Evolutionary conservation across 2,888 invertebrate genomes (phyloP).

Genomic region (Schizotus pectinicornis): DNA sequence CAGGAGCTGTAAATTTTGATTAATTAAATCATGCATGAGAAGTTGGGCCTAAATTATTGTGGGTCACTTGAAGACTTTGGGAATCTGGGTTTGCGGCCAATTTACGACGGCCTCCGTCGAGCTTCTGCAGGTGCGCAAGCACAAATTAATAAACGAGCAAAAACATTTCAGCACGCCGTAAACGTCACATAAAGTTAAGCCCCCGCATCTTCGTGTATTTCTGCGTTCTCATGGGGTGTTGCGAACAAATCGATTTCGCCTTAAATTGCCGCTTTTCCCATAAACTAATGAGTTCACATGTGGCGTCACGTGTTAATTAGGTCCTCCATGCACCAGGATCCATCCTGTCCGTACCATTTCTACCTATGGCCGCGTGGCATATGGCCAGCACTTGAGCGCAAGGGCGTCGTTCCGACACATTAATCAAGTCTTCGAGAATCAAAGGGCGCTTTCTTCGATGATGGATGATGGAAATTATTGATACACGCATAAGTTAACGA

Average conservation of each 20-base stretch:
- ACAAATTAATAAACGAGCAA: slow-evolving; percentile 1
- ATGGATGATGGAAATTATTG: slow-evolving; percentile 34
- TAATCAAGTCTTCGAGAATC: slow-evolving; percentile 35
- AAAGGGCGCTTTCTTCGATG: slow-evolving; percentile 35
- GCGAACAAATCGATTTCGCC: slow-evolving; percentile 40
- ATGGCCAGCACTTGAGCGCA: slow-evolving; percentile 39
- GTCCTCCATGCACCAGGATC: slow-evolving; percentile 32
- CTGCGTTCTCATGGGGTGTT: slow-evolving; percentile 27
- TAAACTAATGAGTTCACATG: slow-evolving; percentile 46
- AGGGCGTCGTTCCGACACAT: slow-evolving; percentile 37
- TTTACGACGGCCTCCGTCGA: too few relatives aligned
- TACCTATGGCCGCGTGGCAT: slow-evolving; percentile 25
- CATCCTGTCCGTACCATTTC: slow-evolving; percentile 32
- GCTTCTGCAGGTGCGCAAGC: too few relatives aligned
- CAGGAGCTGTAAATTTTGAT: too few relatives aligned
- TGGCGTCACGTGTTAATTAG: slow-evolving; percentile 49
- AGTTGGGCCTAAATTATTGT: too few relatives aligned
- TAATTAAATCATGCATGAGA: too few relatives aligned
- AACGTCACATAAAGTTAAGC: slow-evolving; percentile 28
- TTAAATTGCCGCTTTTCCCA: slow-evolving; percentile 47
- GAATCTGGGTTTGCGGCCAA: too few relatives aligned
- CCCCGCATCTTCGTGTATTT: slow-evolving; percentile 11
- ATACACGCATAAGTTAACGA: slow-evolving; percentile 26
- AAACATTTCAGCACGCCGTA: slow-evolving; percentile 19
- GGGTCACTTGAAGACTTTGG: too few relatives aligned